These are phyloP conservation scores for Geopemphigus sp. DNA, from an alignment of 1,140 invertebrate genomes.

Conservation along the genomic window DNA sequence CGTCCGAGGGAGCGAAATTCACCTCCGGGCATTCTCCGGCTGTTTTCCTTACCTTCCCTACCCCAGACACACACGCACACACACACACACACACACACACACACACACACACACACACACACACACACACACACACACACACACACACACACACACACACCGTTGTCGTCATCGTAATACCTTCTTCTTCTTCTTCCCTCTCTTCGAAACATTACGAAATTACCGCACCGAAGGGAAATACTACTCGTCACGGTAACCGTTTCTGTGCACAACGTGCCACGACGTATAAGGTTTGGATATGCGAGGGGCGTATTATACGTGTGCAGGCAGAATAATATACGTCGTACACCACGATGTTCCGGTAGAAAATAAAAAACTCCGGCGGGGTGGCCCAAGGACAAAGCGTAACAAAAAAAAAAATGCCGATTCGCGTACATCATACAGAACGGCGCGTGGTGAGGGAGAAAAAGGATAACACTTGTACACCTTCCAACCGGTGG, in stretches of 20 bases:
- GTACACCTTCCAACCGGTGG: not conserved
- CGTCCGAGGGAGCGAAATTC: not conserved
- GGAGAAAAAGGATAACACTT: not conserved
- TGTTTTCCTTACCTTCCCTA: not conserved
- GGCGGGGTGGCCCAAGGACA: not conserved
- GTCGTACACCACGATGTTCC: not conserved
- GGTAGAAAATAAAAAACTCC: slow-evolving; percentile 4
- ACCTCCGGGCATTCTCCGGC: slow-evolving; percentile 2
- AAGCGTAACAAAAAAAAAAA: not conserved
- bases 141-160: too few relatives aligned
- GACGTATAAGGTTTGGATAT: too few relatives aligned
- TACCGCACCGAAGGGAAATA: slow-evolving; percentile 21
- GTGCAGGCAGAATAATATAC: too few relatives aligned
- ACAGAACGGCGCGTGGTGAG: not conserved
- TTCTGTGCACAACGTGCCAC: not conserved
- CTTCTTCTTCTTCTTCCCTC: slow-evolving; percentile 2
- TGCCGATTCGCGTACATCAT: not conserved
- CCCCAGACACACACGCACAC: too few relatives aligned
- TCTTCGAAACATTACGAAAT: slow-evolving; percentile 22
- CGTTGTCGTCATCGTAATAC: not conserved
- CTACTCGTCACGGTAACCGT: not conserved
- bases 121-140: too few relatives aligned
- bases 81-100: too few relatives aligned
- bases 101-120: too few relatives aligned
- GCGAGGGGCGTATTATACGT: not conserved